Evolutionary conservation across 1,140 invertebrate species (phyloP), one percentile per base, ranked within the genome.

Genomic region (Ectropis grisescens): DNA sequence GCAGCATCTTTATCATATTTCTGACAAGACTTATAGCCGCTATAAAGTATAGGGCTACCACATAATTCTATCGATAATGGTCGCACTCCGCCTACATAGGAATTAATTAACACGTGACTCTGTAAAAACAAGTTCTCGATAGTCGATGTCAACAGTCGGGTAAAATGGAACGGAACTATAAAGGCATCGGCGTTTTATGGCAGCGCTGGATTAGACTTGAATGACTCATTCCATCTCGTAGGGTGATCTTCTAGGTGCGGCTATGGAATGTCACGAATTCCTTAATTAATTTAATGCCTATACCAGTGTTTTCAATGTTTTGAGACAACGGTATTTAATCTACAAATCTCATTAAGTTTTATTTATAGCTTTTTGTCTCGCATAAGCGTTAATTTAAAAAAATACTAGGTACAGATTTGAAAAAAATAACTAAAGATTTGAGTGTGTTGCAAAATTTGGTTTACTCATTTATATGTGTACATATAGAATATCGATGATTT

Each of bases 21-120:
- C 27, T 47, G 44, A 46, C 56, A 60, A 47, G 50, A 47, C 33
- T 41, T 32, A 59, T 53, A 34, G 49, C 22, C 35, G 51, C 48
- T 61, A 78, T 75, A 72, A 70, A 72, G 43, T 59, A 53, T 44
- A 59, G 59, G 48, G 58, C 65, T 66, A 70, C 65, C 58, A 71
- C 52, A 69, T 64, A 54, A 66, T 61, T 61, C 42, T 65, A 66
- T 71, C 62, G 61, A 70, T 67, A 70, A 72, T 71, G 48, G 55
- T 57, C 50, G 47, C 45, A 53, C 50, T 39, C 66, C 75, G 67
- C 75, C 75, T 58, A 80, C 71, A 47, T 60, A 54, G 42, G 66
- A 70, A 71, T 74, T 72, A 76, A 80, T 80, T 76, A 76, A 72
- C 69, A 75, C 64, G 40, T 58, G 53, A 54, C 56, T n/a, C n/a